A percentile compares a stretch with the other conserved stretches of the same genome.
These are phyloP conservation scores for Megalopta genalis DNA, from an alignment of 1,140 invertebrate species.

Conservation along the genomic window DNA sequence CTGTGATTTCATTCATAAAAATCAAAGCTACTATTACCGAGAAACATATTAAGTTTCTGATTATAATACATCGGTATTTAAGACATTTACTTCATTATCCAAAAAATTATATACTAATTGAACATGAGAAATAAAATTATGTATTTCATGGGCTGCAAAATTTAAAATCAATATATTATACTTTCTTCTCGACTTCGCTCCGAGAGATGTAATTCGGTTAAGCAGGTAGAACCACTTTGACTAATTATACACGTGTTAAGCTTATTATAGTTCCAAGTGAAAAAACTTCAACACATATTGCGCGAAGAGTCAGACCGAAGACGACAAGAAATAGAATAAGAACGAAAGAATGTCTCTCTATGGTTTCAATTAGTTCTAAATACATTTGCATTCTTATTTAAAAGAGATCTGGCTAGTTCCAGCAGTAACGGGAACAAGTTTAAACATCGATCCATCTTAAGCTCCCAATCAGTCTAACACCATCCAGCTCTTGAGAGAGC, in stretches of 20 bases:
- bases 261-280: neutral
- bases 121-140: no score
- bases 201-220: neutral
- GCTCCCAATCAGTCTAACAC: no score
- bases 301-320: neutral
- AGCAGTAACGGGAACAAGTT: neutral
- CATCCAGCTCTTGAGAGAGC: no score
- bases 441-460: neutral
- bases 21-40: no score
- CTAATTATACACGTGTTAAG: neutral
- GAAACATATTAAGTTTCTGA: no score
- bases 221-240: neutral
- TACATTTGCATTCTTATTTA: constrained; percentile 3
- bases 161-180: no score
- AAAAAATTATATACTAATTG: no score
- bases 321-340: neutral
- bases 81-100: no score
- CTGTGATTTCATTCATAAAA: no score
- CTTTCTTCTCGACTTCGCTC: no score
- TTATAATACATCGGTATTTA: no score
- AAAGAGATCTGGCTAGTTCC: neutral
- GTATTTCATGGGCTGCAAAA: no score
- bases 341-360: constrained; percentile 1
- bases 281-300: neutral
- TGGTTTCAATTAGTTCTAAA: constrained; percentile 3